Conservation (phyloP, 2,797 vertebrate genomes). For the Natrix natrix region DNA sequence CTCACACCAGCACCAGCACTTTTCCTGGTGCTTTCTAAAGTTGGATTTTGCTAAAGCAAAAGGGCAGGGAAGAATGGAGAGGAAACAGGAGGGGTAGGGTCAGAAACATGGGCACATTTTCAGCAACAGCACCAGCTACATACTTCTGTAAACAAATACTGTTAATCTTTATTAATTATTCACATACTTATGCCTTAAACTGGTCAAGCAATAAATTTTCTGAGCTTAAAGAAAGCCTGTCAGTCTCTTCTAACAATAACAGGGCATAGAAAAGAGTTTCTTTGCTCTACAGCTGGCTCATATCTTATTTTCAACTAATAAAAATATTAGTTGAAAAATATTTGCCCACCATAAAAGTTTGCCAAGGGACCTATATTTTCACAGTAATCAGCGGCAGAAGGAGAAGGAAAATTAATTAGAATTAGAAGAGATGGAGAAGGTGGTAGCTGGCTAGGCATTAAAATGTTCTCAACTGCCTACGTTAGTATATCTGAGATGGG, state of each 20-base stretch:
- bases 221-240: background rate
- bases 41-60: conserved; percentile 24
- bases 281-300: background rate
- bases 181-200: conserved; percentile 41
- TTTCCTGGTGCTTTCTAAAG: conserved; percentile 27
- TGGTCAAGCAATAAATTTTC: conserved; percentile 23
- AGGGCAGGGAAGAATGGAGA: conserved; percentile 1
- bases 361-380: background rate
- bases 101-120: background rate
- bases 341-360: conserved; percentile 17
- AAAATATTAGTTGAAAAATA: background rate
- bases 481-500: background rate
- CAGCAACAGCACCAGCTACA: background rate
- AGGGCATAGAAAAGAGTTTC: background rate
- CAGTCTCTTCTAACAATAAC: background rate
- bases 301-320: background rate
- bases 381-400: no score
- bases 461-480: background rate
- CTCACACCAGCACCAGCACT: background rate
- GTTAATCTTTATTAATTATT: conserved; percentile 51
- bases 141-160: conserved; percentile 37
- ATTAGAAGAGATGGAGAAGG: background rate
- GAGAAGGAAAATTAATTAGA: no score
- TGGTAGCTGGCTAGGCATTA: background rate
- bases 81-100: background rate